phyloP scores from a whole-genome alignment of 2,888 invertebrate species.

The Leptothorax acervorum region DNA sequence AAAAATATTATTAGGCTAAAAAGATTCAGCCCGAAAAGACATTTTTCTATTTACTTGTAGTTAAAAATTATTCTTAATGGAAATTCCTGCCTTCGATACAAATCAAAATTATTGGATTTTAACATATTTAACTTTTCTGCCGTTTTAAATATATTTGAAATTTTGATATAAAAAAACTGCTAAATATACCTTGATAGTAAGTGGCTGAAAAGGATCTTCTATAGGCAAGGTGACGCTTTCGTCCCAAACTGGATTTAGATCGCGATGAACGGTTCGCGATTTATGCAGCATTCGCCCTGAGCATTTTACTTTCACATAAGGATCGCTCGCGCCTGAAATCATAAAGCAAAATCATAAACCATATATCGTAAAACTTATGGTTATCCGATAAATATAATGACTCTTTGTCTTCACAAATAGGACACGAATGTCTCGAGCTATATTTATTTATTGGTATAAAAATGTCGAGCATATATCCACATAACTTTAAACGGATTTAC shows the following conservation, averaged over 20 bases:
- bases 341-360: slow-evolving; percentile 11
- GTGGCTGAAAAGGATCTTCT: slow-evolving; percentile 95
- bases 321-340: slow-evolving; percentile 95
- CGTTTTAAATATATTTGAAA: background rate
- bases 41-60: too few species aligned
- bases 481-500: background rate
- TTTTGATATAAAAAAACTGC: background rate
- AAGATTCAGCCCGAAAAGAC: too few species aligned
- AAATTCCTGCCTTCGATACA: background rate
- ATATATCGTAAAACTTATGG: background rate
- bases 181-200: slow-evolving; percentile 92
- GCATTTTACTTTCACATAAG: slow-evolving; percentile 98
- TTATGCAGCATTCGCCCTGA: slow-evolving; percentile 95
- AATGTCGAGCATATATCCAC: background rate
- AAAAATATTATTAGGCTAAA: too few species aligned
- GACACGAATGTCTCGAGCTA: background rate
- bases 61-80: too few species aligned
- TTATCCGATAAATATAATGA: background rate
- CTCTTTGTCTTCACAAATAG: background rate
- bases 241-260: slow-evolving; percentile 99
- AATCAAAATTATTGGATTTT: background rate
- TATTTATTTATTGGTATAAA: background rate
- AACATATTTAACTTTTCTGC: background rate
- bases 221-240: slow-evolving; percentile 97
- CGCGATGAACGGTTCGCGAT: slow-evolving; percentile 96